Base-by-base conservation (phyloP, 2,113 vertebrate genomes). In the Meriones unguiculatus region DNA sequence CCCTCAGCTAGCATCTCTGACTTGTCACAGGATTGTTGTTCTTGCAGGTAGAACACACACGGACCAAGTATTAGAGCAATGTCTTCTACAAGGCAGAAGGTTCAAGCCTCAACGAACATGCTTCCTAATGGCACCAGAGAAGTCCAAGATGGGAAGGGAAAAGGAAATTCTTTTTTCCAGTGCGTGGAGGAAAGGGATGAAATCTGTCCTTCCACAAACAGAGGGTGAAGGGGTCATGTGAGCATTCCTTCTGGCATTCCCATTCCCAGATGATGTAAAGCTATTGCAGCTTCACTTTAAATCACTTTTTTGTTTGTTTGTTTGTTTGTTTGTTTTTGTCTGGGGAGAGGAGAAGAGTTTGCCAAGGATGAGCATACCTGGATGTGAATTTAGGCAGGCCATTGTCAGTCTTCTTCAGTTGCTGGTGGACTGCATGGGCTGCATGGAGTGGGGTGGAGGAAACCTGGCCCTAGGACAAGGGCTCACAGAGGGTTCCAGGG, bases 401-500 rank as follows among this genome's bases (percentile, higher is more conserved):
- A n/a, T 46, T 9, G 2, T 6, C 41, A 46, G n/a, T 24, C 1
- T 17, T 11, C 25, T 24, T 59, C 69, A 38, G 64, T 28, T 62
- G 77, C 30, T 8, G 10, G 75, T 22, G 11, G 35, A 24, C 15
- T 5, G 77, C 62, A 86, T 46, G 70, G 15, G n/a, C 12, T 9
- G 46, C 12, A 10, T n/a, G 5, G 9, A 25, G 18, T 14, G 5
- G 15, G 69, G 69, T 70, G 0, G 32, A 70, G 69, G 69, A 35
- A 70, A 70, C 32, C 69, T n/a, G 17, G 70, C 3, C 24, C 10
- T 14, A 41, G 22, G 35, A 38, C 70, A 72, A 9, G 35, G 12
- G 13, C 2, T 4, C 3, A 38, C 20, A 28, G 7, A 20, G n/a
- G 67, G 64, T 9, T 3, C 13, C 18, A 3, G 14, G 30, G 1